These are phyloP conservation scores for Hipposideros larvatus DNA, from an alignment of 2,797 vertebrate genomes.

Conservation along the genomic window DNA sequence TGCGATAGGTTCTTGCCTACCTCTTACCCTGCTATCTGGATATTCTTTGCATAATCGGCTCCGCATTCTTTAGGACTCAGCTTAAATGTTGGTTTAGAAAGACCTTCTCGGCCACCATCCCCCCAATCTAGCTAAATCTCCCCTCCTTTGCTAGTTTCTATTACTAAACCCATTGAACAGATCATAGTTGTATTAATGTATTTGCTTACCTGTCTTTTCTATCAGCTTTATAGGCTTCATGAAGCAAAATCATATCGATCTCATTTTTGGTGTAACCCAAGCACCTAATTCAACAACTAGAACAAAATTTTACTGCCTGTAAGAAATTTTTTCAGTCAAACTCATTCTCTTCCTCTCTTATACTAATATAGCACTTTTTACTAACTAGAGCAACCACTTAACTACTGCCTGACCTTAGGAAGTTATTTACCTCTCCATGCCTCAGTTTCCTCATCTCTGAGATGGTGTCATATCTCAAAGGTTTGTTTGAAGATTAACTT, in stretches of 20 bases:
- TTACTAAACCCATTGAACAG: background rate
- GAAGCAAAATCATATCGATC: background rate
- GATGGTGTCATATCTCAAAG: background rate
- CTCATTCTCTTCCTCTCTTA: background rate
- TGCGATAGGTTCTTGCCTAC: background rate
- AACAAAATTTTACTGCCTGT: constrained; percentile 17
- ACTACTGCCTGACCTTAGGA: background rate
- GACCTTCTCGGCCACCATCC: background rate
- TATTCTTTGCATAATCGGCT: background rate
- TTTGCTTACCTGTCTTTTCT: constrained; percentile 28
- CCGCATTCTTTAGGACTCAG: background rate
- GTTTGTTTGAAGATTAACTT: constrained; percentile 4
- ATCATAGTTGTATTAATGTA: background rate
- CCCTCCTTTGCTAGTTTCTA: constrained; percentile 1
- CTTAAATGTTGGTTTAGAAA: background rate
- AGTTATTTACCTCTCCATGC: background rate
- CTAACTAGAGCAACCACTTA: background rate
- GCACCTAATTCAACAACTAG: background rate
- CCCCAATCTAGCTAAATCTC: background rate
- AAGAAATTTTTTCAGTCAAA: constrained; percentile 25
- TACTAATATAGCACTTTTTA: background rate
- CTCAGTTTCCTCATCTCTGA: constrained; percentile 16
- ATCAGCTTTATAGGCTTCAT: background rate
- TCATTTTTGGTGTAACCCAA: background rate
- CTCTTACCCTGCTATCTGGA: background rate